A percentile compares a stretch with the other conserved stretches of the same genome.
Conservation (phyloP, 2,888 invertebrate genomes). For the Drosophila austrosaltans region DNA sequence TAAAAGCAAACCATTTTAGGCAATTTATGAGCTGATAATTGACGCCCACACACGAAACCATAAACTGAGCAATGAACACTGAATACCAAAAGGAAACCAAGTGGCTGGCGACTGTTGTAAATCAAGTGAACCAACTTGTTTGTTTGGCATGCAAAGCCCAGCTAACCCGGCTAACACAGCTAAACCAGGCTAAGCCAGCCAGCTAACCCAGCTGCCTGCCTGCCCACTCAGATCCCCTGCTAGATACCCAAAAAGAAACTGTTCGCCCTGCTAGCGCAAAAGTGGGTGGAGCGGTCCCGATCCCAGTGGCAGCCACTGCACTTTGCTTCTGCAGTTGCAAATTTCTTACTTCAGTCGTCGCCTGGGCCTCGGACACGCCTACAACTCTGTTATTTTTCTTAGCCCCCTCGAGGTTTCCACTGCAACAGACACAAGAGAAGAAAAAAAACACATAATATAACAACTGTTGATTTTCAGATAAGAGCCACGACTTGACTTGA, state of each 20-base stretch:
- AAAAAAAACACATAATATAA: conserved; percentile 25
- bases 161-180: conserved; percentile 30
- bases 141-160: conserved; percentile 50
- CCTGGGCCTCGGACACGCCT: conserved; percentile 43
- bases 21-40: conserved; percentile 54
- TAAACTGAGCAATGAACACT: conserved; percentile 2
- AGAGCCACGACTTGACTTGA: conserved; percentile 44
- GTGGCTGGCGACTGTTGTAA: conserved; percentile 55
- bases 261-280: conserved; percentile 32
- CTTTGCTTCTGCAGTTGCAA: conserved; percentile 62
- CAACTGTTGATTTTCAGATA: conserved; percentile 46
- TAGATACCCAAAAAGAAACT: conserved; percentile 46
- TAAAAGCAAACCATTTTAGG: conserved; percentile 40
- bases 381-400: conserved; percentile 31
- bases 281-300: conserved; percentile 56
- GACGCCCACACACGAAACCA: conserved; percentile 46
- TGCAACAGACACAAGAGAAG: conserved; percentile 19
- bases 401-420: conserved; percentile 32
- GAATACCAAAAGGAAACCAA: conserved; percentile 23
- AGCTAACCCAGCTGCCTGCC: conserved; percentile 29
- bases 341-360: conserved; percentile 50
- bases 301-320: conserved; percentile 55
- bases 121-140: conserved; percentile 52
- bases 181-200: conserved; percentile 31
- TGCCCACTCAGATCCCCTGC: conserved; percentile 42